Conservation (phyloP, 1,140 invertebrate genomes). For the Matsumurasca onukii region DNA sequence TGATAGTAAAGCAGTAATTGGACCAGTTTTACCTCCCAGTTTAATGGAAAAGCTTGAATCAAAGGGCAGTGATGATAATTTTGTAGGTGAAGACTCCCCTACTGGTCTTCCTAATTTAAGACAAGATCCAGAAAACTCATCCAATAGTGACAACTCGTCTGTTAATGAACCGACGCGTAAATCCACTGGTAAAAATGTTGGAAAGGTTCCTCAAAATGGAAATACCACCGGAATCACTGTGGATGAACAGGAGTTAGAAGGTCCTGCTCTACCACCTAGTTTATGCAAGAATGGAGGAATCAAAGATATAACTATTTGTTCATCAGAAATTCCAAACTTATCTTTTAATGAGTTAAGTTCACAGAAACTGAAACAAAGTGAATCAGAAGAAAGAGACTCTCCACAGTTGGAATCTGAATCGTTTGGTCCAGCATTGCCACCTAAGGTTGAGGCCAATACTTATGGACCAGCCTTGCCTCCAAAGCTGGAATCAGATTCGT, state of each 20-base stretch:
- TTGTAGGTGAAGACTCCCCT: not conserved
- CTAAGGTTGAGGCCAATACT: slow-evolving; percentile 20
- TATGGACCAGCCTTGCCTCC: slow-evolving; percentile 40
- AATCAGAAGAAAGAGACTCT: not conserved
- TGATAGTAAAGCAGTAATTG: slow-evolving; percentile 15
- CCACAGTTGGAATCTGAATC: not conserved
- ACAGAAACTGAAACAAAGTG: not conserved
- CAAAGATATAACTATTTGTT: not conserved
- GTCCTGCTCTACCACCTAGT: not conserved
- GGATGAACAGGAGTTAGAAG: not conserved
- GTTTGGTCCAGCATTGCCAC: slow-evolving; percentile 31
- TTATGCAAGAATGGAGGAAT: not conserved
- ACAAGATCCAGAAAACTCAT: not conserved
- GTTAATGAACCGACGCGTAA: not conserved
- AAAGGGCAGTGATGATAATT: not conserved
- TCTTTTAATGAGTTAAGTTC: too few relatives aligned
- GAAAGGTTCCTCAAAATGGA: not conserved
- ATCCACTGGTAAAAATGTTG: not conserved
- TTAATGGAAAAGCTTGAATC: not conserved
- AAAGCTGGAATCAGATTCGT: slow-evolving; percentile 28
- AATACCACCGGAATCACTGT: not conserved
- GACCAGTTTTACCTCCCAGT: slow-evolving; percentile 27
- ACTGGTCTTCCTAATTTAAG: not conserved
- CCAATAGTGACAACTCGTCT: not conserved
- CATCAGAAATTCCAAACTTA: not conserved